These are phyloP conservation scores for Florisuga fusca DNA, from an alignment of 2,797 vertebrate species.

Conservation along the genomic window DNA sequence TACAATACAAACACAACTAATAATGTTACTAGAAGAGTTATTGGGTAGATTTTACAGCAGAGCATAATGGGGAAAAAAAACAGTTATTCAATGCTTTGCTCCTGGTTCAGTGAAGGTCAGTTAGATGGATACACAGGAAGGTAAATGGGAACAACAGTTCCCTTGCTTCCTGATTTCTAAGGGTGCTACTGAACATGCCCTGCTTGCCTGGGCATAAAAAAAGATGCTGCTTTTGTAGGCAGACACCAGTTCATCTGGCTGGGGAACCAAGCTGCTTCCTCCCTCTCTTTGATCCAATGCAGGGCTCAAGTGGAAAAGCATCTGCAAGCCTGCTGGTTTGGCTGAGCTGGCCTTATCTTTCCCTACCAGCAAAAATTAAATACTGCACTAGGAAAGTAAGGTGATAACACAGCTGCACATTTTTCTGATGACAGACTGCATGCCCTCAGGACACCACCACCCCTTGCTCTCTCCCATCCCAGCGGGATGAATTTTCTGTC, in stretches of 20 bases:
- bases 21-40: background rate
- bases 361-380: constrained; percentile 1
- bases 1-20: background rate
- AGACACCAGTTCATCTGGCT: background rate
- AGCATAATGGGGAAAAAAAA: background rate
- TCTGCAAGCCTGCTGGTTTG: background rate
- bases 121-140: background rate
- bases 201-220: background rate
- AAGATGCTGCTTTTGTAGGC: background rate
- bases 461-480: background rate
- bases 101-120: background rate
- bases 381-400: background rate
- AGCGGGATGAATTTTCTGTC: background rate
- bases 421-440: background rate
- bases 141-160: background rate
- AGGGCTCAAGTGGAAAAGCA: background rate
- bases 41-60: background rate
- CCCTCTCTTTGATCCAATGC: background rate
- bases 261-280: background rate
- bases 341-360: background rate
- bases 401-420: background rate
- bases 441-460: background rate
- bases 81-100: background rate
- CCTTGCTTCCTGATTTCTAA: background rate
- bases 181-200: background rate